Evolutionary conservation across 2,797 vertebrate species (phyloP).

Genomic region (Anguilla megastoma): DNA sequence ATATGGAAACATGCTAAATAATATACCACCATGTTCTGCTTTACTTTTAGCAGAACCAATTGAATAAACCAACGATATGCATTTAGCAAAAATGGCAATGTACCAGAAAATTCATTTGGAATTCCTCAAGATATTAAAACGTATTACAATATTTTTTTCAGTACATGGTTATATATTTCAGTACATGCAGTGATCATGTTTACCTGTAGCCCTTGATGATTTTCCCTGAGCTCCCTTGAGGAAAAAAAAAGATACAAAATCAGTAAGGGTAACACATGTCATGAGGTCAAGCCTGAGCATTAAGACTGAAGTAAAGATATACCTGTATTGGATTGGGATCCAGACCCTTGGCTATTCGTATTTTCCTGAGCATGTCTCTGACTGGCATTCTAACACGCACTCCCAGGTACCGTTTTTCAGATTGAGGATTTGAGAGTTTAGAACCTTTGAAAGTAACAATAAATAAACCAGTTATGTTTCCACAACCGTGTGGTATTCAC

Average conservation of each 20-base stretch:
- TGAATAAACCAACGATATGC: not conserved
- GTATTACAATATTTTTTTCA: not conserved
- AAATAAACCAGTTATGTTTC: not conserved
- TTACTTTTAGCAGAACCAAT: not conserved
- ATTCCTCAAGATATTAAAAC: not conserved
- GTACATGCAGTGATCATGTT: not conserved
- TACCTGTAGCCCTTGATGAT: slow-evolving; percentile 56
- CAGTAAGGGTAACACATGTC: not conserved
- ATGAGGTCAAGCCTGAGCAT: not conserved
- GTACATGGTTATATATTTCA: not conserved
- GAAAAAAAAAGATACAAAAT: not conserved
- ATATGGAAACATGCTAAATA: not conserved
- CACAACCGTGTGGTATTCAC: not conserved
- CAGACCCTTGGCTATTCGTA: slow-evolving; percentile 71
- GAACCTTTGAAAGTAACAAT: slow-evolving; percentile 49
- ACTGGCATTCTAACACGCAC: slow-evolving; percentile 86
- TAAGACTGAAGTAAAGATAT: slow-evolving; percentile 9
- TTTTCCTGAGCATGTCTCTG: slow-evolving; percentile 76
- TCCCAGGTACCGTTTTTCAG: slow-evolving; percentile 77
- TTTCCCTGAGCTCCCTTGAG: slow-evolving; percentile 54
- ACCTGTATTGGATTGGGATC: slow-evolving; percentile 68
- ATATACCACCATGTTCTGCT: not conserved
- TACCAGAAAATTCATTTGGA: not conserved
- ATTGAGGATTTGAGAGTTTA: slow-evolving; percentile 42
- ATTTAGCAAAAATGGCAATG: not conserved